phyloP scores from a whole-genome alignment of 2,113 vertebrate genomes.

The Amblyornis subalaris region DNA sequence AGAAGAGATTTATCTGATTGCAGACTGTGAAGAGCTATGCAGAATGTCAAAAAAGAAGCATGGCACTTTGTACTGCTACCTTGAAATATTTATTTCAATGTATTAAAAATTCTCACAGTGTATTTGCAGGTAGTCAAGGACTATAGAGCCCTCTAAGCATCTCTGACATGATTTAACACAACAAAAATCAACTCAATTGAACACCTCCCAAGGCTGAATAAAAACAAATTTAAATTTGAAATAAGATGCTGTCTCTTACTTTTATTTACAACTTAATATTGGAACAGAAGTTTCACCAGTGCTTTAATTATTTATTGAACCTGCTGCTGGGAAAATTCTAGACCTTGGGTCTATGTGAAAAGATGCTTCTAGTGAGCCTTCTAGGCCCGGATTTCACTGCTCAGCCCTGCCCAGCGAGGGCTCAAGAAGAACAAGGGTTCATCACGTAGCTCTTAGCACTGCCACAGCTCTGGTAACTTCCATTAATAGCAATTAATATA shows the following conservation, averaged over 20 bases:
- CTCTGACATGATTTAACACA: constrained; percentile 25
- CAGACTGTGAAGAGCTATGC: not conserved
- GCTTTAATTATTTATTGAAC: constrained; percentile 42
- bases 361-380: not conserved
- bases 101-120: constrained; percentile 25
- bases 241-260: constrained; percentile 26
- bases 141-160: not conserved
- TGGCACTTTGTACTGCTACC: not conserved
- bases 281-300: constrained; percentile 19
- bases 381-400: not conserved
- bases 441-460: not conserved
- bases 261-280: constrained; percentile 43
- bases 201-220: constrained; percentile 14
- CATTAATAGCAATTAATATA: not conserved
- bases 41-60: constrained; percentile 5
- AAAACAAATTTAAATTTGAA: constrained; percentile 42
- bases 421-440: not conserved
- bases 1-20: constrained; percentile 37
- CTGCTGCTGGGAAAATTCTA: constrained; percentile 34
- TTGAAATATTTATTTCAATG: constrained; percentile 37
- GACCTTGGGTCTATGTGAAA: not conserved
- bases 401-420: not conserved
- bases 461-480: not conserved
- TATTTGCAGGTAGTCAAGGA: constrained; percentile 21
- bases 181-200: constrained; percentile 18